Evolutionary conservation across 2,888 invertebrate genomes (phyloP).

Genomic region (Macaria notata): DNA sequence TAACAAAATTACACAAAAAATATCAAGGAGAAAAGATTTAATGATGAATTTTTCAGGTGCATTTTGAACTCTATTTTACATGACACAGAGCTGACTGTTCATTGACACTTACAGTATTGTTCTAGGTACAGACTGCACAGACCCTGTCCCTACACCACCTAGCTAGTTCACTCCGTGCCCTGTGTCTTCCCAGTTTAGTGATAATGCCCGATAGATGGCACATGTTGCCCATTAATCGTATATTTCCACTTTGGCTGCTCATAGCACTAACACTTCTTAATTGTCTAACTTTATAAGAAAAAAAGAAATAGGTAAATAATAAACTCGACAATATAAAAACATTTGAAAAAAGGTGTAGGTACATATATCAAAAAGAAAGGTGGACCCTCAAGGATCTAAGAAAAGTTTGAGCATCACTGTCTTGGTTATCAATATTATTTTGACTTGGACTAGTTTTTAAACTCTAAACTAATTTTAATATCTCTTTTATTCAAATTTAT

Average conservation of each 20-base stretch:
- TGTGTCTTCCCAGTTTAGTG: slow-evolving; percentile 8
- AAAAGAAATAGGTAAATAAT: too few relatives aligned
- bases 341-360: too few relatives aligned
- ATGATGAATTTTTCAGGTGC: slow-evolving; percentile 28
- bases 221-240: slow-evolving; percentile 12
- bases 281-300: too few relatives aligned
- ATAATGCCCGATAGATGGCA: slow-evolving; percentile 5
- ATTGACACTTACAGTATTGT: slow-evolving; percentile 51
- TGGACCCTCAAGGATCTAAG: neutral
- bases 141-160: slow-evolving; percentile 51
- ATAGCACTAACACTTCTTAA: too few relatives aligned
- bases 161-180: slow-evolving; percentile 53
- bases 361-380: too few relatives aligned
- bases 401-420: slow-evolving; percentile 10
- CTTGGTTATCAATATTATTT: too few relatives aligned
- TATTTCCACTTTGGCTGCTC: slow-evolving; percentile 32
- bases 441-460: too few relatives aligned
- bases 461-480: too few relatives aligned
- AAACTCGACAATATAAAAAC: too few relatives aligned
- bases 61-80: slow-evolving; percentile 37
- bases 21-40: slow-evolving; percentile 18
- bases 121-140: slow-evolving; percentile 62
- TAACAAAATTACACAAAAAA: slow-evolving; percentile 31
- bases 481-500: too few relatives aligned
- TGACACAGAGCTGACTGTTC: slow-evolving; percentile 53